A percentile compares a stretch with the other conserved stretches of the same genome.
phyloP scores from a whole-genome alignment of 2,888 invertebrate species.

The Monoplex corrugatus region DNA sequence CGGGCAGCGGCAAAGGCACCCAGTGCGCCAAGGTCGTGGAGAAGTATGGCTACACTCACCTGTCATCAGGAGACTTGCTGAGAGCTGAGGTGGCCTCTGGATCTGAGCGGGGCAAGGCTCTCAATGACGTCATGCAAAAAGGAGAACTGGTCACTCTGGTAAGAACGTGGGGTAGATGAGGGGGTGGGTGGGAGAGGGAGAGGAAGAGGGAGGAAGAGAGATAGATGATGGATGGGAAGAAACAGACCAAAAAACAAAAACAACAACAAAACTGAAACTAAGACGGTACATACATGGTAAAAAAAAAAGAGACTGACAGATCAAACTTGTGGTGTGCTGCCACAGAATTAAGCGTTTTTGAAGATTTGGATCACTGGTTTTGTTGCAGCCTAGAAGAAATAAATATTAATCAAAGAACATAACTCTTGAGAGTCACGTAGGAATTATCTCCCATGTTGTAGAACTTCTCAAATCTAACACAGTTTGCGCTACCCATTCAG shows the following conservation, averaged over 20 bases:
- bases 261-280: too few relatives aligned
- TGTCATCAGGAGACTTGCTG: conserved; percentile 93
- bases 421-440: too few relatives aligned
- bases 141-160: conserved; percentile 92
- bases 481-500: too few relatives aligned
- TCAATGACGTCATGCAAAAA: conserved; percentile 94
- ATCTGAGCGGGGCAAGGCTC: conserved; percentile 91
- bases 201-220: conserved; percentile 94
- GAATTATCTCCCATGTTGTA: too few relatives aligned
- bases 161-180: conserved; percentile 42
- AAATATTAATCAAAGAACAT: too few relatives aligned
- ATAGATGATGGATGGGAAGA: conserved; percentile 86
- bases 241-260: too few relatives aligned
- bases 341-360: too few relatives aligned
- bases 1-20: conserved; percentile 97
- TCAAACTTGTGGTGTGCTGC: too few relatives aligned
- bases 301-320: too few relatives aligned
- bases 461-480: too few relatives aligned
- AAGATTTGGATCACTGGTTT: too few relatives aligned
- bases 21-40: conserved; percentile 96
- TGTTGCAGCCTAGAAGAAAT: too few relatives aligned
- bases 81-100: conserved; percentile 95
- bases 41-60: conserved; percentile 95
- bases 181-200: conserved; percentile 87
- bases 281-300: not conserved